Conservation (phyloP, 1,140 invertebrate species). For the Leptoteleia sp. region DNA sequence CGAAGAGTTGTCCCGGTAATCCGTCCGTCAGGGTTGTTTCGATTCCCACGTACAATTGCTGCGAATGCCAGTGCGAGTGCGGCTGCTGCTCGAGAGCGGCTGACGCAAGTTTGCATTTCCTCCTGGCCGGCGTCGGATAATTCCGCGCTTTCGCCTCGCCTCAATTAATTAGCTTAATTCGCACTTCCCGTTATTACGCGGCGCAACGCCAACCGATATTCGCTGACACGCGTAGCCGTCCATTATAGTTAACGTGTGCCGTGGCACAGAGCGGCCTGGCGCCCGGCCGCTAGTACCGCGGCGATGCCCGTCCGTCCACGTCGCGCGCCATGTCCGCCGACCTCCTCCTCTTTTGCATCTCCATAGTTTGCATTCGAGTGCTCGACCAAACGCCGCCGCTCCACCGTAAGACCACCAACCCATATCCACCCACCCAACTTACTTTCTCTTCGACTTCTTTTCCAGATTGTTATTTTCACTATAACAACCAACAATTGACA, state of each 20-base stretch:
- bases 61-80: conserved; percentile 29
- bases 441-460: too few species aligned
- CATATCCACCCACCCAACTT: too few species aligned
- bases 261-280: too few species aligned
- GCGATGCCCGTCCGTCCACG: conserved; percentile 51
- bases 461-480: too few species aligned
- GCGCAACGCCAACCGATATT: conserved; percentile 60
- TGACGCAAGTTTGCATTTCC: conserved; percentile 69
- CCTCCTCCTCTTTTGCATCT: conserved; percentile 75
- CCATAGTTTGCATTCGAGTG: conserved; percentile 76
- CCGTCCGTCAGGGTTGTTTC: too few species aligned
- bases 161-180: conserved; percentile 80
- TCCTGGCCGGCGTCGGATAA: conserved; percentile 68
- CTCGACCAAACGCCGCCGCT: conserved; percentile 45
- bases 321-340: conserved; percentile 68
- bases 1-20: too few species aligned
- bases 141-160: conserved; percentile 75
- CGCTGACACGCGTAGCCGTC: conserved; percentile 59
- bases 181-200: conserved; percentile 76
- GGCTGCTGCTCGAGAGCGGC: too few species aligned
- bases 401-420: conserved; percentile 56
- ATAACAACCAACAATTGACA: too few species aligned
- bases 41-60: conserved; percentile 44
- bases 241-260: conserved; percentile 38
- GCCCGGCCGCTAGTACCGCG: conserved; percentile 31